Evolutionary conservation across 2,797 vertebrate species (phyloP).

Genomic region (Cossypha dichroa): DNA sequence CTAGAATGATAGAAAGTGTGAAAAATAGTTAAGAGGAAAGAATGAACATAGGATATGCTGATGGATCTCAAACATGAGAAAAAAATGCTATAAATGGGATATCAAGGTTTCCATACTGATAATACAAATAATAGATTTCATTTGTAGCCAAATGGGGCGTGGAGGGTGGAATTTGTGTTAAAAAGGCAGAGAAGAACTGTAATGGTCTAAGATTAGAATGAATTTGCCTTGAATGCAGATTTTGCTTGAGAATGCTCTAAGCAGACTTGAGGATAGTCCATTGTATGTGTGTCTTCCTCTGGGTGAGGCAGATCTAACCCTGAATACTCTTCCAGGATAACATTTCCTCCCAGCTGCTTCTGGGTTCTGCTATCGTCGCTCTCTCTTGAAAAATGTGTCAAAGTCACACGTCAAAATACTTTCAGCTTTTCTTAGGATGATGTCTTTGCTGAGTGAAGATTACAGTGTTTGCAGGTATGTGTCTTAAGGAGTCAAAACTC

Average conservation of each 20-base stretch:
- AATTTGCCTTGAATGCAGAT: not conserved
- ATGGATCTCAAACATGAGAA: not conserved
- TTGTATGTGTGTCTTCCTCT: fast-evolving
- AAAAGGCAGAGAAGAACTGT: not conserved
- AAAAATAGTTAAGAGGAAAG: not conserved
- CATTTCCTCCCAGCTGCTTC: not conserved
- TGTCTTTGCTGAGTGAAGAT: not conserved
- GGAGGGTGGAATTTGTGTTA: not conserved
- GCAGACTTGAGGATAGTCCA: not conserved
- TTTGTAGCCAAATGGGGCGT: not conserved
- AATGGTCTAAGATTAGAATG: not conserved
- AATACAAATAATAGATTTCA: not conserved
- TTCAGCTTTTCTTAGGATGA: not conserved
- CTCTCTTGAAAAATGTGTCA: not conserved
- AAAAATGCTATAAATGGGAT: not conserved
- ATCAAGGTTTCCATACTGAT: not conserved
- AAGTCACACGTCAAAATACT: not conserved
- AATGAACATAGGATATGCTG: not conserved
- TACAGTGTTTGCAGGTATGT: not conserved
- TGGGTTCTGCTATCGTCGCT: not conserved
- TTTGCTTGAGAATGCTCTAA: not conserved
- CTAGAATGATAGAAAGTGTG: not conserved
- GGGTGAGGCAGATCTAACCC: not conserved
- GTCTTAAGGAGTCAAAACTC: not conserved
- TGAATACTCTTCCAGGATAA: not conserved